phyloP scores from a whole-genome alignment of 1,140 invertebrate genomes.

The Choristoneura fumiferana region DNA sequence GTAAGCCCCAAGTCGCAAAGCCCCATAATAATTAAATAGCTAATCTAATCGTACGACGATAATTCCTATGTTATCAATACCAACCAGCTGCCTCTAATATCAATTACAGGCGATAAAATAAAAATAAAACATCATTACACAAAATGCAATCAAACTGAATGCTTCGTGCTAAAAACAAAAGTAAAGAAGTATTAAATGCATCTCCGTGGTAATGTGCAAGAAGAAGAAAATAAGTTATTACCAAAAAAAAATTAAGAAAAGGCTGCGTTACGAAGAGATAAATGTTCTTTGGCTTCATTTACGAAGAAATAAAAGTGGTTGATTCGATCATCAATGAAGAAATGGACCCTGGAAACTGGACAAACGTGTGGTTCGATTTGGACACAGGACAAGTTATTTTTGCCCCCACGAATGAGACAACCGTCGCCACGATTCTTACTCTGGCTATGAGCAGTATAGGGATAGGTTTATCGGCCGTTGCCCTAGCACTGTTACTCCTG shows the following conservation, averaged over 20 bases:
- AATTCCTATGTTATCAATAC: background rate
- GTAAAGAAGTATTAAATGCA: too few species aligned
- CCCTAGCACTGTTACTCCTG: conserved; percentile 43
- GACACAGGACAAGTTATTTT: conserved; percentile 1
- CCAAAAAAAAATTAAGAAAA: too few species aligned
- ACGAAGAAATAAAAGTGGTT: background rate
- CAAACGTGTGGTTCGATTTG: background rate
- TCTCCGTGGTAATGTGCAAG: too few species aligned
- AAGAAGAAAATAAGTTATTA: too few species aligned
- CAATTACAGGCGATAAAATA: background rate
- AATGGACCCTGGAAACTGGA: conserved; percentile 5
- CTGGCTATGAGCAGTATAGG: conserved; percentile 45
- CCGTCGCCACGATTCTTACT: conserved; percentile 24
- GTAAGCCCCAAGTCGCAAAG: too few species aligned
- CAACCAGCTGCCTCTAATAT: conserved; percentile 1
- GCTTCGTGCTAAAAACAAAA: too few species aligned
- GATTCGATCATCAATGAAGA: background rate
- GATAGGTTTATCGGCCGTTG: conserved; percentile 37
- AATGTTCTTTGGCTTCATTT: too few species aligned
- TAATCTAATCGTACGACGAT: conserved; percentile 6
- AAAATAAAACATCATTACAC: conserved; percentile 1
- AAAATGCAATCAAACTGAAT: background rate
- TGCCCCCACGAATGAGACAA: conserved; percentile 15
- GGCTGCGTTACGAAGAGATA: too few species aligned
- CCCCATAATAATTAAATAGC: background rate